These are phyloP conservation scores for Clarias fuscus DNA, from an alignment of 2,797 vertebrate genomes.

Conservation along the genomic window DNA sequence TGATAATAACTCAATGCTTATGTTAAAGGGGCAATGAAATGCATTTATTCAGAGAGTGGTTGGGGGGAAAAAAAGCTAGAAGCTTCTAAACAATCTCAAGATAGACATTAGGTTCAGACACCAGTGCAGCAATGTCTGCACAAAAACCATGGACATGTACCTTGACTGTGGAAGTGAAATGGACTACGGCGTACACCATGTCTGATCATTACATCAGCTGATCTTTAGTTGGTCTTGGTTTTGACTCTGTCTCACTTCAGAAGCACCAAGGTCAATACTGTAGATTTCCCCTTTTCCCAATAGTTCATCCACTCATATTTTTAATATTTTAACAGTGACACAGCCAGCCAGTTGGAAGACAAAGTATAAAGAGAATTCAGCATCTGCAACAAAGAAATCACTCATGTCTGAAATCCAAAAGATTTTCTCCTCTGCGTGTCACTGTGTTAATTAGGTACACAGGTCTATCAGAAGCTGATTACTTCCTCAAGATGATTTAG, in stretches of 20 bases:
- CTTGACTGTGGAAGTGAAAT: background rate
- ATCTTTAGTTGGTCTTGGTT: background rate
- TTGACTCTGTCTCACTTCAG: background rate
- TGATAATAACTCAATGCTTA: slow-evolving; percentile 5
- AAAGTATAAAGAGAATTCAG: slow-evolving; percentile 1
- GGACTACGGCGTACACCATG: background rate
- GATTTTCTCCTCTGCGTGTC: slow-evolving; percentile 6
- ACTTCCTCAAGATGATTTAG: slow-evolving; percentile 45
- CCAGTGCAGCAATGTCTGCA: background rate
- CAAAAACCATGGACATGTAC: background rate
- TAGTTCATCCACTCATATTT: background rate
- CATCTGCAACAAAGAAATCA: slow-evolving; percentile 29
- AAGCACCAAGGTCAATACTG: background rate
- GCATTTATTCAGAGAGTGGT: background rate
- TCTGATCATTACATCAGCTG: background rate
- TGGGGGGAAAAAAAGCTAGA: background rate
- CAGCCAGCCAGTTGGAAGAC: background rate
- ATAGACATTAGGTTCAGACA: background rate
- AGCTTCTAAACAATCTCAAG: background rate
- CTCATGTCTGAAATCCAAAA: slow-evolving; percentile 42
- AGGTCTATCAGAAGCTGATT: slow-evolving; percentile 37
- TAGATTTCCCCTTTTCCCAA: background rate
- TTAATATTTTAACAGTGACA: background rate
- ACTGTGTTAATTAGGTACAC: slow-evolving; percentile 40
- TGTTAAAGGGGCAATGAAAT: background rate